Evolutionary conservation across 2,888 invertebrate genomes (phyloP), one percentile per base, ranked within the genome.

Genomic region (Melinaea marsaeus): DNA sequence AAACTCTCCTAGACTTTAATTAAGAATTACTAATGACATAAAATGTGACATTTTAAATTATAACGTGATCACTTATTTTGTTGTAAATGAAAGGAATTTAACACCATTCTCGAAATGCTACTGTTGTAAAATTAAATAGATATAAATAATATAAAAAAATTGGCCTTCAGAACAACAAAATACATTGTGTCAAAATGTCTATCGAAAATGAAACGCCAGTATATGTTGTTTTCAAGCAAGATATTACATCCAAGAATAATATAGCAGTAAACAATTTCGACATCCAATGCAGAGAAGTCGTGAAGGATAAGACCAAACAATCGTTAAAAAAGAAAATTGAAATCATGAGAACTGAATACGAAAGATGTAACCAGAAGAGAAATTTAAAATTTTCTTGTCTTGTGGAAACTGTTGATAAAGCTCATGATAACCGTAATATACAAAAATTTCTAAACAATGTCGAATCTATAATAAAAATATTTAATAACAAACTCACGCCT

Each of bases 371-470:
- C 51, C 60, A 68, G 55, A 64, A 64, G n/a, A 62, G 60, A 60
- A 65, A 65, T 61, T 54, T 63, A 34, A 67, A 68, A 61, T 67
- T 70, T 58, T 55, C 64, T 42, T 57, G 61, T 56, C 65, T 72
- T 9, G 61, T 64, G 22, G 63, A 71, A 61, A 66, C 69, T 13
- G 69, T 69, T 60, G 68, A 60, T 7, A 68, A 67, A 63, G 61
- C 55, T 47, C 65, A 74, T 63, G 78, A 79, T 64, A 72, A 70
- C 57, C 55, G 60, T 46, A 68, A 60, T 2, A 75, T 76, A n/a
- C 75, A 79, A 13, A 76, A 79, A 67, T 80, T 83, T 57, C 60
- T 81, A 13, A 61, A 68, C 13, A 74, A 77, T 45, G 69, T 83
- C 3, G 77, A 77, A 67, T 68, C 67, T 33, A 71, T 80, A 73